Evolutionary conservation across 2,797 vertebrate genomes (phyloP).

Genomic region (Rachycentron canadum): DNA sequence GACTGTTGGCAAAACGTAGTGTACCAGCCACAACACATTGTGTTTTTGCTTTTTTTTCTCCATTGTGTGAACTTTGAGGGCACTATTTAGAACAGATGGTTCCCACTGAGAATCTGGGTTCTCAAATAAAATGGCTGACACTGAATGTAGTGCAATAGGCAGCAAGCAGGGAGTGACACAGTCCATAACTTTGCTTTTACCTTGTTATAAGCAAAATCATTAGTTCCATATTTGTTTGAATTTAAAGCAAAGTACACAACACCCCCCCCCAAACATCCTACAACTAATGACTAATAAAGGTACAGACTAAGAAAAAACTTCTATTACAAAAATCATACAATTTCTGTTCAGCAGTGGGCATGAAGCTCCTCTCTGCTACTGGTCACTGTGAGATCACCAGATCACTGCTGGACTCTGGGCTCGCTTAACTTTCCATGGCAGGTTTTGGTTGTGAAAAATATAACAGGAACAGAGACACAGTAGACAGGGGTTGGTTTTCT

Average conservation of each 20-base stretch:
- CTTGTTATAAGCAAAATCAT: neutral
- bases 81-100: neutral
- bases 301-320: neutral
- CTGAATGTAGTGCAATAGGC: neutral
- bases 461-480: conserved; percentile 24
- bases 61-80: neutral
- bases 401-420: conserved; percentile 14
- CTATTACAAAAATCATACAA: neutral
- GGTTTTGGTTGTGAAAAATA: conserved; percentile 9
- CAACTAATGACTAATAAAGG: neutral
- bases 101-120: neutral
- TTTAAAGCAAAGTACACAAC: neutral
- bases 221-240: neutral
- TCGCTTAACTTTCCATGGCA: conserved; percentile 4
- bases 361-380: neutral
- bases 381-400: neutral
- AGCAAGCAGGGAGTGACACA: neutral
- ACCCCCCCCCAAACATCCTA: neutral
- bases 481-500: conserved; percentile 3
- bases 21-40: neutral
- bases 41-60: neutral
- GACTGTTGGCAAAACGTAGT: neutral
- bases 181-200: neutral
- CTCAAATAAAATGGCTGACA: neutral
- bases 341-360: neutral